phyloP scores from a whole-genome alignment of 2,113 vertebrate genomes.

The Gracilinanus agilis region DNA sequence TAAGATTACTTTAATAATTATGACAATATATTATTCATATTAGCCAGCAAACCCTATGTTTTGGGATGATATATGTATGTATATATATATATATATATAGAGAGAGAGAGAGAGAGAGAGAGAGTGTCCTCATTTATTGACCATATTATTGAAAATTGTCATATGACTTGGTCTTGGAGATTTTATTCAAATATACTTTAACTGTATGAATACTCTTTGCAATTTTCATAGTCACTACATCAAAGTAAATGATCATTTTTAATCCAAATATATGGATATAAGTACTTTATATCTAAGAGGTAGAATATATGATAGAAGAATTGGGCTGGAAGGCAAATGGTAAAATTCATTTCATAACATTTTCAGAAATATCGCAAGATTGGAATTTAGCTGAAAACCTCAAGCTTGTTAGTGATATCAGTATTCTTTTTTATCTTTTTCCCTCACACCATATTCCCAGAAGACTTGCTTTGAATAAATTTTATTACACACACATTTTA shows the following conservation, averaged over 20 bases:
- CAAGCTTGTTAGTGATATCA: not conserved
- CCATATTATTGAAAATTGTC: no score
- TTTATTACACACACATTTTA: not conserved
- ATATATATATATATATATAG: no score
- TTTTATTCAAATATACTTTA: not conserved
- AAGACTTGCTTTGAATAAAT: not conserved
- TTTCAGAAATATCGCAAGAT: not conserved
- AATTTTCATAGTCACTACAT: not conserved
- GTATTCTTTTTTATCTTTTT: not conserved
- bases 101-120: no score
- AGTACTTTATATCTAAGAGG: not conserved
- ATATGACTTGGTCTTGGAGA: not conserved
- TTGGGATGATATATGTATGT: not conserved
- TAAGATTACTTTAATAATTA: not conserved
- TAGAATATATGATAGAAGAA: not conserved
- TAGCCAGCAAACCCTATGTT: not conserved
- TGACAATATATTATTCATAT: not conserved
- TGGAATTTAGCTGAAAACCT: not conserved
- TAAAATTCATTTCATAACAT: not conserved
- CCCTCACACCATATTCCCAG: not conserved
- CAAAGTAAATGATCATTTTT: not conserved
- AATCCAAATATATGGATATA: not conserved
- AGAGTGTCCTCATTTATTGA: no score
- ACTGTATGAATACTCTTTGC: not conserved
- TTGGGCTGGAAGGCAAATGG: not conserved